A percentile compares a stretch with the other conserved stretches of the same genome.
These are phyloP conservation scores for Aphis craccivora DNA, from an alignment of 1,140 invertebrate species.

Conservation along the genomic window DNA sequence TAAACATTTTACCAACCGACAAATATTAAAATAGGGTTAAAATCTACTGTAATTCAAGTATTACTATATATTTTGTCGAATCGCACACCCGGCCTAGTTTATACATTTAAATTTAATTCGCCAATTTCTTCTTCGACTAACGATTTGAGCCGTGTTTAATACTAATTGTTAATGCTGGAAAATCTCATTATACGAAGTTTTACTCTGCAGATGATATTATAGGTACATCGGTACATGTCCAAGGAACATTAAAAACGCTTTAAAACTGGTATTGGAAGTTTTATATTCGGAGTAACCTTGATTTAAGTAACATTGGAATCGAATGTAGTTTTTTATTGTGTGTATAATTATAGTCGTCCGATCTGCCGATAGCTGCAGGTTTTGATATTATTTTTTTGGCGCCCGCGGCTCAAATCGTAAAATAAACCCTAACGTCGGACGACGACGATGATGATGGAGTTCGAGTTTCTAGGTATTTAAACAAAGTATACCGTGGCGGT, in stretches of 20 bases:
- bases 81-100: background rate
- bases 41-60: background rate
- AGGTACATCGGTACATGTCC: background rate
- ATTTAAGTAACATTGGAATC: background rate
- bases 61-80: background rate
- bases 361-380: background rate
- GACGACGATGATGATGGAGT: background rate
- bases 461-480: background rate
- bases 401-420: constrained; percentile 8
- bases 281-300: background rate
- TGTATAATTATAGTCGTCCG: constrained; percentile 23
- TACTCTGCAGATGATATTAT: background rate
- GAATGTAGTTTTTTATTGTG: background rate
- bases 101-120: background rate
- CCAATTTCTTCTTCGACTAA: background rate
- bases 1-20: background rate
- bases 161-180: background rate
- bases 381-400: constrained; percentile 9
- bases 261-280: background rate
- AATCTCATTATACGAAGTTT: background rate
- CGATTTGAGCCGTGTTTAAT: background rate
- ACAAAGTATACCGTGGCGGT: background rate
- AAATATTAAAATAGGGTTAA: background rate
- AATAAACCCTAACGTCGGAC: constrained; percentile 16
- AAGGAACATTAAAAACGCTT: background rate